Evolutionary conservation across 2,797 vertebrate species (phyloP).

Genomic region (Mus caroli): DNA sequence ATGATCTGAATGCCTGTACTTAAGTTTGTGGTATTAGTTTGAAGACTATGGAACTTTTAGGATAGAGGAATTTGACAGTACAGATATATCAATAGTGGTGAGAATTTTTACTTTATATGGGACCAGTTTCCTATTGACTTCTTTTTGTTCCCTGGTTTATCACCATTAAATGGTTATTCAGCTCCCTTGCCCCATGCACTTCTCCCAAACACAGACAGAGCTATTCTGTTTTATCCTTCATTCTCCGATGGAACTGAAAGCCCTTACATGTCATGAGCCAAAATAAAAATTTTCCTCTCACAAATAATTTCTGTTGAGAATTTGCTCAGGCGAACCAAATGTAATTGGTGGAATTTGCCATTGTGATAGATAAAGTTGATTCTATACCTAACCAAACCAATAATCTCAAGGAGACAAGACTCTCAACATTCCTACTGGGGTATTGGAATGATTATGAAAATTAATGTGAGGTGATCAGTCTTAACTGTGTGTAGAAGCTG

Average conservation of each 20-base stretch:
- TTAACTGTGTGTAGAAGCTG: not conserved
- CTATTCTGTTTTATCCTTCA: not conserved
- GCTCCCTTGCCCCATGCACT: rapidly evolving
- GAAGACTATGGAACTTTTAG: not conserved
- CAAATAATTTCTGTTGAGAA: not conserved
- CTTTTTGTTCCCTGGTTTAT: too few species aligned
- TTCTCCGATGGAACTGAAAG: not conserved
- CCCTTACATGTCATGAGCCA: not conserved
- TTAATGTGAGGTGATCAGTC: not conserved
- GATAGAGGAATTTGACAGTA: not conserved
- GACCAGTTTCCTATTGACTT: too few species aligned
- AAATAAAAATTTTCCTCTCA: not conserved
- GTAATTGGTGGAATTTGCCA: not conserved
- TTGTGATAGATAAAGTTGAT: not conserved
- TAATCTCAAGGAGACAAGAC: not conserved
- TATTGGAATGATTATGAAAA: not conserved
- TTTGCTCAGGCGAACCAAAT: not conserved
- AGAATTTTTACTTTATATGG: not conserved
- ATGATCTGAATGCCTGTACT: not conserved
- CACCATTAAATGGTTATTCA: not conserved
- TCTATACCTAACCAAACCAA: not conserved
- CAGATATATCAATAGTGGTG: too few species aligned
- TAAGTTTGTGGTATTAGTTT: not conserved
- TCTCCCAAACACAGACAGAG: not conserved
- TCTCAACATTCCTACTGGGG: not conserved